Base-by-base conservation (phyloP, 2,888 invertebrate species). In the Heliconius charithonia region DNA sequence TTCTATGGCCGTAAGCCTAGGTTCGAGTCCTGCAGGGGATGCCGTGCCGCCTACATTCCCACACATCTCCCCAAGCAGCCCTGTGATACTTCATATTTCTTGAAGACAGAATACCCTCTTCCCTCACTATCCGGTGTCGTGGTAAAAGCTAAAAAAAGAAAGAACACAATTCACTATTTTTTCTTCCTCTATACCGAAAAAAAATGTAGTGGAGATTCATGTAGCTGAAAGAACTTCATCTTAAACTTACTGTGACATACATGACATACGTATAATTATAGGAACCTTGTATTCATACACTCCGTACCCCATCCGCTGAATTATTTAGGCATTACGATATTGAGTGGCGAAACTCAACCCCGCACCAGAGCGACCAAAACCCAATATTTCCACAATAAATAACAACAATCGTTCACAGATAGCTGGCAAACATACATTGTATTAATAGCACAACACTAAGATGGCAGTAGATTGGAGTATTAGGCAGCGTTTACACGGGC, bases 401-500 rank as follows among this genome's bases (percentile, higher is more conserved):
- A 32, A 59, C 16, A 32, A 59, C n/a, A 59, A 59, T 29, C 56
- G 65, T 69, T 2, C 75, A 79, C 66, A 56, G 66, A 63, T 80
- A 63, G 25, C 45, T 27, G n/a, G 67, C 75, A 70, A 80, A 51
- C 22, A 63, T 4, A 65, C 56, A 27, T 59, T 63, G 32, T 66
- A 37, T 86, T 83, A 87, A 71, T 87, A 62, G 41, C 90, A 87
- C 81, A 92, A 84, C 88, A 93, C 92, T 85, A 92, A 92, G 92
- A 91, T 86, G 86, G 79, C 70, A 81, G 87, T 86, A 91, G 91
- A 90, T 90, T 88, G 88, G 86, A 90, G 92, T 93, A 94, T 94
- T 94, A 94, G 90, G 93, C 91, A 92, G 92, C 94, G 94, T 94
- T 94, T 94, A 94, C 93, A 95, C 92, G 91, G 88, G 90, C 88